Evolutionary conservation across 2,113 vertebrate genomes (phyloP).

Genomic region (Hippoglossus stenolepis): DNA sequence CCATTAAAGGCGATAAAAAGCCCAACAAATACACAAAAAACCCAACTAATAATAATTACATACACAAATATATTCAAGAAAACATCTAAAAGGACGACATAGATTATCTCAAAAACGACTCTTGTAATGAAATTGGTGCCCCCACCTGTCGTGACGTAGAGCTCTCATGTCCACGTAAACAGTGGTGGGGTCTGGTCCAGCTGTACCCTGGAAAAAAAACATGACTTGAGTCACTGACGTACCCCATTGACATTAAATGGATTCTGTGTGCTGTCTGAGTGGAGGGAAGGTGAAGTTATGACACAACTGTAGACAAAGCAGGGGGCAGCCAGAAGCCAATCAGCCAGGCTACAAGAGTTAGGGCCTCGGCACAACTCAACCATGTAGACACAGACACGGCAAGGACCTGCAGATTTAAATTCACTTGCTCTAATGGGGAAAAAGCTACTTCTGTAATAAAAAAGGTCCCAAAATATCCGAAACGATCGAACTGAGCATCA

Average conservation of each 20-base stretch:
- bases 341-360: constrained; percentile 62
- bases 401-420: neutral
- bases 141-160: constrained; percentile 92
- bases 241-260: neutral
- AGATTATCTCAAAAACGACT: neutral
- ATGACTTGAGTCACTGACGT: constrained; percentile 8
- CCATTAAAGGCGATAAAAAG: no score
- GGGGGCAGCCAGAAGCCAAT: constrained; percentile 72
- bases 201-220: constrained; percentile 86
- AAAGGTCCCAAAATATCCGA: neutral
- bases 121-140: neutral
- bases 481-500: neutral
- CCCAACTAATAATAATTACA: no score
- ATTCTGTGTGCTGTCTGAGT: constrained; percentile 27
- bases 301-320: constrained; percentile 63
- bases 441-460: neutral
- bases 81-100: neutral
- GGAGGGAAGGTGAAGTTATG: constrained; percentile 52
- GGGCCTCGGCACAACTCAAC: constrained; percentile 42
- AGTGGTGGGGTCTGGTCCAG: constrained; percentile 96
- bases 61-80: no score
- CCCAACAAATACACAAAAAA: no score
- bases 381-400: constrained; percentile 29
- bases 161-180: constrained; percentile 98
- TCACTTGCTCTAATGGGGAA: constrained; percentile 1